Percentiles rank a stretch among this genome's conserved stretches.
Conservation (phyloP, 1,140 invertebrate species). For the Rhagoletis pomonella region DNA sequence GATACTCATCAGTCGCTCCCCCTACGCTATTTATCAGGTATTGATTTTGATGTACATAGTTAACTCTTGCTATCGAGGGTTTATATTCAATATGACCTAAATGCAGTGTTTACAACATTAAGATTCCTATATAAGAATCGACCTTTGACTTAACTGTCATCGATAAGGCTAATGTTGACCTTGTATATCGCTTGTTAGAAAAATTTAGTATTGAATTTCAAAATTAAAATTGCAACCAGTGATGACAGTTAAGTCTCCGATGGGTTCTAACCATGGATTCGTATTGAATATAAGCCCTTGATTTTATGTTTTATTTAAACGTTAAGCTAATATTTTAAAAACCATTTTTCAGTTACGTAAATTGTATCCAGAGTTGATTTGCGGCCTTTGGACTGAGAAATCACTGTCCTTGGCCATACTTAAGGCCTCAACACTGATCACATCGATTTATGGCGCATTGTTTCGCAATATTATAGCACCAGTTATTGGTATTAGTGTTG, state of each 20-base stretch:
- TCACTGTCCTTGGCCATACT: conserved; percentile 66
- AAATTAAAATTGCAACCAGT: no score
- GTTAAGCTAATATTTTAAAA: background rate
- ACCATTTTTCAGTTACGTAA: conserved; percentile 66
- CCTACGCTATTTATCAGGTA: conserved; percentile 71
- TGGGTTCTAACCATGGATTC: background rate
- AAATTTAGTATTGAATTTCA: no score
- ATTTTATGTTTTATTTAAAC: background rate
- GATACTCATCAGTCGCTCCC: conserved; percentile 69
- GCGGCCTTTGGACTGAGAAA: conserved; percentile 72
- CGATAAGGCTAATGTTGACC: no score
- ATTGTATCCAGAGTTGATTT: conserved; percentile 68
- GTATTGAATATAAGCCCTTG: no score
- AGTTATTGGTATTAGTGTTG: conserved; percentile 72
- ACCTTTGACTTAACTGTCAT: no score
- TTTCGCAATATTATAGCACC: conserved; percentile 73
- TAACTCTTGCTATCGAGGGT: no score
- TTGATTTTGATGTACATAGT: background rate
- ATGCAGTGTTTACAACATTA: no score
- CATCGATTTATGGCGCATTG: conserved; percentile 72
- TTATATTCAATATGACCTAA: no score
- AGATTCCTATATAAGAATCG: no score
- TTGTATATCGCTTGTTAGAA: no score
- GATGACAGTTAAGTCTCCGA: background rate
- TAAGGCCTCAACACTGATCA: conserved; percentile 70